phyloP scores from a whole-genome alignment of 2,113 vertebrate genomes.

The Rhipidura dahli region DNA sequence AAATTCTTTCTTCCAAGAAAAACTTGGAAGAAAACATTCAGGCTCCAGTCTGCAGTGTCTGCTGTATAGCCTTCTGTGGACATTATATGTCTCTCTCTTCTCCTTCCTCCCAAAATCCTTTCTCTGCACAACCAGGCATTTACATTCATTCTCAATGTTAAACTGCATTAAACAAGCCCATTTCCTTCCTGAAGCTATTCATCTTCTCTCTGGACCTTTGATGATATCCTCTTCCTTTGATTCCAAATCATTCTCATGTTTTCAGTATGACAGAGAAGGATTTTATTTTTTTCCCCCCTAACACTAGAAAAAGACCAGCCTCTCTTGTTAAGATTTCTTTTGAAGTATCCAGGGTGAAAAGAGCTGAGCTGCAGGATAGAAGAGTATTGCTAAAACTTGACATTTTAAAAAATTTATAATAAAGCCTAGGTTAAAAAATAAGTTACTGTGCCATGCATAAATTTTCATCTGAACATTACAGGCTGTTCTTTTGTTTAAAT shows the following conservation, averaged over 20 bases:
- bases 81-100: neutral
- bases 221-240: neutral
- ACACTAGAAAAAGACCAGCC: neutral
- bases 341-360: conserved; percentile 1
- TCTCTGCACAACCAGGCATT: neutral
- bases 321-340: conserved; percentile 30
- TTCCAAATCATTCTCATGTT: neutral
- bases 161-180: neutral
- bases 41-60: neutral
- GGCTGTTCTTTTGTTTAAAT: conserved; percentile 1
- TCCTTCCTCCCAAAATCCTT: neutral
- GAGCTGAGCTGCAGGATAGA: neutral
- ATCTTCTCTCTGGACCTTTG: conserved; percentile 7
- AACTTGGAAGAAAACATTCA: neutral
- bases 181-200: conserved; percentile 11
- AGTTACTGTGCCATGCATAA: neutral
- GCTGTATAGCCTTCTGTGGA: neutral
- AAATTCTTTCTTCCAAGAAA: neutral
- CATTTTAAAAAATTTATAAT: neutral
- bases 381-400: conserved; percentile 11
- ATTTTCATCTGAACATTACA: neutral
- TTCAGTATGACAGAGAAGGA: neutral
- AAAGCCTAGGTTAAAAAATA: neutral
- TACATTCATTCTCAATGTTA: neutral
- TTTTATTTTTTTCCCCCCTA: neutral